Base-by-base conservation (phyloP, 2,888 invertebrate species). In the Drosophila nr. fundita region DNA sequence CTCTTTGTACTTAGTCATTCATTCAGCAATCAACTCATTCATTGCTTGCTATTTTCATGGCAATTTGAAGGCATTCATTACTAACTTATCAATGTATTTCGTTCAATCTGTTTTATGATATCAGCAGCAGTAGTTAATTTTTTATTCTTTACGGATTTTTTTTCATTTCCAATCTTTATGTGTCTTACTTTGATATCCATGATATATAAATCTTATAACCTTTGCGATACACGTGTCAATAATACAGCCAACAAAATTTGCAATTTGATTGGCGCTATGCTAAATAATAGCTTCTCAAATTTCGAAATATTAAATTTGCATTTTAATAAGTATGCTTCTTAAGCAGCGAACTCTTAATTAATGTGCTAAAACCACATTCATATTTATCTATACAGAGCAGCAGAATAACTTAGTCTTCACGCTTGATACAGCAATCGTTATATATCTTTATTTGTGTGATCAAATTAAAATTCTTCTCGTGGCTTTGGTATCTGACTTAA, bases 41-140 rank as follows among this genome's bases (percentile, higher is more conserved):
- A 80, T 78, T 65, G 55, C 71, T 54, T 68, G 59, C 36, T 57
- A 59, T 69, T 69, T 80, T 69, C 64, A 80, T 80, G 72, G 68
- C 71, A 78, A 74, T 71, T 68, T 57, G 53, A 74, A 66, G 55
- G 74, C 76, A 65, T 76, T 70, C 65, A 70, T 70, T 73, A 62
- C 62, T 62, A 42, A 70, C 73, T 66, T 73, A 78, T 78, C 78
- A 76, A 78, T 65, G 79, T 76, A 72, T 71, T 71, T 52, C 54
- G 64, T 38, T n/a, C 71, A 57, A 78, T 72, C 53, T 42, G 50
- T 34, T 40, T 42, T 57, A 52, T 52, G 48, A 62, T 78, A 67
- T 75, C 67, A 61, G 54, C 40, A 49, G 18, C 34, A 62, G 42
- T 74, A 67, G 59, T 59, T 74, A 30, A 60, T 48, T 59, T 50